These are phyloP conservation scores for Perognathus longimembris DNA, from an alignment of 2,113 vertebrate species.

Conservation along the genomic window DNA sequence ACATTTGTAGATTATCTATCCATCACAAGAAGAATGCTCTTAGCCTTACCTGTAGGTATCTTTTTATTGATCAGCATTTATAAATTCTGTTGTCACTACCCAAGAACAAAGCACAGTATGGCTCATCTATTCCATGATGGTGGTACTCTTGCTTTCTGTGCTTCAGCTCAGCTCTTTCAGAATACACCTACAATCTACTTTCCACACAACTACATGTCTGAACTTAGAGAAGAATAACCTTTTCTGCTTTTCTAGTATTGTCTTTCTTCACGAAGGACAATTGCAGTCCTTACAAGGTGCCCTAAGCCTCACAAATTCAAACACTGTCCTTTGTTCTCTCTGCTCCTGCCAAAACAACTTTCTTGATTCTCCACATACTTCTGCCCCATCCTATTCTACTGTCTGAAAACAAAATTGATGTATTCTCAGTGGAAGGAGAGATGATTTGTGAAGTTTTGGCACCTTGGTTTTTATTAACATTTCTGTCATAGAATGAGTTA, in stretches of 20 bases:
- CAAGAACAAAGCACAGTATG: not conserved
- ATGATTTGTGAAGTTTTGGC: not conserved
- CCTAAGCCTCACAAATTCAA: fast-evolving
- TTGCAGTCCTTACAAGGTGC: not conserved
- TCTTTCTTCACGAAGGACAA: not conserved
- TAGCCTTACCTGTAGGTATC: not conserved
- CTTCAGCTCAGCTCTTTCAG: not conserved
- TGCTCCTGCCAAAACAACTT: not conserved
- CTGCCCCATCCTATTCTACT: not conserved
- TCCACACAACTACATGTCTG: not conserved
- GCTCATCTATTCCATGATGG: not conserved
- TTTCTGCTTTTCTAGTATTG: not conserved
- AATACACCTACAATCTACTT: not conserved
- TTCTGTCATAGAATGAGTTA: not conserved
- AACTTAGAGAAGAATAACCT: not conserved
- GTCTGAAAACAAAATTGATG: not conserved
- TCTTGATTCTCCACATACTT: not conserved
- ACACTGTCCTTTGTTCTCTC: fast-evolving
- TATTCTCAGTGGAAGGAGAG: not conserved
- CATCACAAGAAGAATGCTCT: not conserved
- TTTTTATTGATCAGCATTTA: not conserved
- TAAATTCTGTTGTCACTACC: not conserved
- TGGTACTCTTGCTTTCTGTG: fast-evolving
- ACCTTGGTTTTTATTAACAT: not conserved
- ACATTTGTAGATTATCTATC: not conserved